These are phyloP conservation scores for Chrysogorgia sp. DNA, from an alignment of 92 coral and sea anemone genomes.

Conservation along the genomic window DNA sequence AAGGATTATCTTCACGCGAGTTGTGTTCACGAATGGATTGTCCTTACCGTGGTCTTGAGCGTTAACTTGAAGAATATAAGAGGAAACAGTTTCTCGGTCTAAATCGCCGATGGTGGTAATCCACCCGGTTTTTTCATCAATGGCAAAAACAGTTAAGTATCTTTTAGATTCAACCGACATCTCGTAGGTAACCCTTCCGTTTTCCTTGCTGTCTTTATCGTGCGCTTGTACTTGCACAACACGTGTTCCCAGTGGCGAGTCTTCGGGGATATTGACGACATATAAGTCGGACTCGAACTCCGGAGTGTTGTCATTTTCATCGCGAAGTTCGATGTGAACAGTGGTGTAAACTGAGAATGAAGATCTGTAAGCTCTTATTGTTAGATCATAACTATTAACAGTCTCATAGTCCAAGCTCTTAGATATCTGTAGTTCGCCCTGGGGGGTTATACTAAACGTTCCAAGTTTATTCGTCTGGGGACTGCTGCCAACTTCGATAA, in stretches of 20 bases:
- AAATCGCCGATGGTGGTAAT: constrained; percentile 73
- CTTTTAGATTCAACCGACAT: constrained; percentile 49
- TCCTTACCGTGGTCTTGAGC: constrained; percentile 75
- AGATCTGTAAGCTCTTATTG: constrained; percentile 79
- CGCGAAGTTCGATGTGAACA: constrained; percentile 73
- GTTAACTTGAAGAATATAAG: constrained; percentile 66
- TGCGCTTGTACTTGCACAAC: constrained; percentile 94
- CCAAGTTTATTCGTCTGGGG: constrained; percentile 54
- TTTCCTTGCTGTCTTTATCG: constrained; percentile 74
- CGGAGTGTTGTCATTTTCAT: constrained; percentile 84
- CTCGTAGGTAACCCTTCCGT: constrained; percentile 74
- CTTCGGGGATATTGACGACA: constrained; percentile 83
- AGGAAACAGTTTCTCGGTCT: constrained; percentile 76
- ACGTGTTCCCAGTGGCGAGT: constrained; percentile 75
- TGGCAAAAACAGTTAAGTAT: constrained; percentile 60
- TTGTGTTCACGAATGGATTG: constrained; percentile 60
- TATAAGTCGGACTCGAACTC: constrained; percentile 83
- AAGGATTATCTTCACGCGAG: constrained; percentile 75
- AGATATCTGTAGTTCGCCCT: constrained; percentile 64
- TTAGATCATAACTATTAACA: constrained; percentile 76
- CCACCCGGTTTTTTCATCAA: constrained; percentile 85
- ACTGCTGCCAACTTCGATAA: constrained; percentile 69
- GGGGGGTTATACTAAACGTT: constrained; percentile 65
- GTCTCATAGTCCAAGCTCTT: constrained; percentile 74
- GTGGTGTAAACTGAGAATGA: constrained; percentile 76